Evolutionary conservation across 2,888 invertebrate species (phyloP), one percentile per base, ranked within the genome.

Genomic region (Drosophila koepferae): DNA sequence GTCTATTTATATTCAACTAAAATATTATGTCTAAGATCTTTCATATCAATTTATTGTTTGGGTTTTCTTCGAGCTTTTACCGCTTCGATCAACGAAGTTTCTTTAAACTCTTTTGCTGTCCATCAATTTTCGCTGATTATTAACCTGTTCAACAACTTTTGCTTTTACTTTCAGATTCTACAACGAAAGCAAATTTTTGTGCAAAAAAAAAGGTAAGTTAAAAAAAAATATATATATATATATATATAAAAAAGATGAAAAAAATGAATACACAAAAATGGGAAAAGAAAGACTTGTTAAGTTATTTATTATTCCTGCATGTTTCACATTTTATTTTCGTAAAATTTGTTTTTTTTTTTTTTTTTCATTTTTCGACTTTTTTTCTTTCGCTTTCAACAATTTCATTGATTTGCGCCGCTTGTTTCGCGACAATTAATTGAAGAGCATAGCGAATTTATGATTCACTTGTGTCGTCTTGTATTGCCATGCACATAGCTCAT

Each of bases 121-220:
- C 53, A 20, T 20, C 44, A 40, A 44, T 56, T 61, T 54, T 54
- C 44, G 28, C 28, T 63, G 40, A 28, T 49, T 70, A 77, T 49
- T 70, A 77, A 77, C 74, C 58, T 40, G 59, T 49, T 49, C 23
- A 38, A 72, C 48, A 58, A 60, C 63, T 77, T 64, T 53, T 74
- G 64, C 73, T 80, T 82, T 85, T 87, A 83, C 83, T 85, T 85
- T 88, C 83, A 84, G 83, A 73, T 80, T 77, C 77, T 66, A 61
- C 68, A 77, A 63, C 83, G 71, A 74, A 80, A 77, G 80, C 71
- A 80, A 79, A 72, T 53, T 70, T 67, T 53, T 71, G 62, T 69
- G 72, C 71, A 62, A 68, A 72, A 63, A 63, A 63, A 63, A 72
- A 80, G 65, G 73, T 65, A 69, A 72, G 41, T 40, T 28, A 34